These are phyloP conservation scores for Prenolepis imparis DNA, from an alignment of 2,888 invertebrate genomes.

Conservation along the genomic window DNA sequence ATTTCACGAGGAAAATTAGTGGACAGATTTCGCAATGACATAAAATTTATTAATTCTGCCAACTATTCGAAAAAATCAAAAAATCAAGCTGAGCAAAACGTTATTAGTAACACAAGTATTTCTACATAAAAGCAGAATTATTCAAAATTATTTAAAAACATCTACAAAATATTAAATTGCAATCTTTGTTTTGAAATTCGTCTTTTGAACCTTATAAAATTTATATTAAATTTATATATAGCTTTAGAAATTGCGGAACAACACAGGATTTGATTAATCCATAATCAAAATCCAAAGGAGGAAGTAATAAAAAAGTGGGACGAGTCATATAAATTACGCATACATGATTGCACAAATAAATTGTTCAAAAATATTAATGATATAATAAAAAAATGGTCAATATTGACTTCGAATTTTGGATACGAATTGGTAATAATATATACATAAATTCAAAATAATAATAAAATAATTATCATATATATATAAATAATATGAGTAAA, in stretches of 20 bases:
- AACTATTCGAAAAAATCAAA: background rate
- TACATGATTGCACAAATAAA: background rate
- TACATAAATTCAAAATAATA: constrained; percentile 2
- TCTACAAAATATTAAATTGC: background rate
- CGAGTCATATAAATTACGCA: background rate
- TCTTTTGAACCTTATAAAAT: too few relatives aligned
- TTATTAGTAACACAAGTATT: background rate
- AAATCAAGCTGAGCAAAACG: background rate
- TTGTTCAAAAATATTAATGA: background rate
- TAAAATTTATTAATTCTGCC: background rate
- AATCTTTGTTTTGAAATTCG: background rate
- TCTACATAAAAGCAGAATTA: background rate
- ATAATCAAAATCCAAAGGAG: background rate
- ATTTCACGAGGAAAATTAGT: constrained; percentile 5
- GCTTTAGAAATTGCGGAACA: background rate
- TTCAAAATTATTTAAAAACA: background rate
- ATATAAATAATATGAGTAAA: too few relatives aligned
- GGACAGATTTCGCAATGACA: background rate
- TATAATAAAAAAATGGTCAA: background rate
- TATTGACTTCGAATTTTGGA: constrained; percentile 6
- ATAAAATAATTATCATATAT: too few relatives aligned
- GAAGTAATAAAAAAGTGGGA: background rate
- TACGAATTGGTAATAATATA: background rate
- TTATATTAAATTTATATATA: background rate
- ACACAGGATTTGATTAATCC: background rate